These are phyloP conservation scores for Euspilapteryx auroguttella DNA, from an alignment of 2,888 invertebrate genomes.

Conservation along the genomic window DNA sequence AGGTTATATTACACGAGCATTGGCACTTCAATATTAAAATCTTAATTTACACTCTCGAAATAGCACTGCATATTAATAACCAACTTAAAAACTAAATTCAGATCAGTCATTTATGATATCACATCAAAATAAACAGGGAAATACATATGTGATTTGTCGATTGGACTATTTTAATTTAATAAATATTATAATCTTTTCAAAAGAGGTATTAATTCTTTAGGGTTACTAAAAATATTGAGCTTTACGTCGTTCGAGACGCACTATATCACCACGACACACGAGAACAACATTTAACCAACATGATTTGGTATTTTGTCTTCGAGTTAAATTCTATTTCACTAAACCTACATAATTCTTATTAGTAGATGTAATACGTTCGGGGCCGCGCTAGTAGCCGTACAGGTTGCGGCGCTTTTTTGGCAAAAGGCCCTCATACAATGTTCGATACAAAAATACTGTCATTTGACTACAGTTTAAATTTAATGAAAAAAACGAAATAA, in stretches of 20 bases:
- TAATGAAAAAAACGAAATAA: constrained; percentile 51
- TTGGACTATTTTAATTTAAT: constrained; percentile 35
- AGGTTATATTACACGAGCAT: constrained; percentile 62
- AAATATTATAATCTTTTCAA: constrained; percentile 55
- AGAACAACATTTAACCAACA: constrained; percentile 59
- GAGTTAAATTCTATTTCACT: constrained; percentile 54
- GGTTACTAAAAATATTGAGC: constrained; percentile 63
- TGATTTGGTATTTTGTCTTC: constrained; percentile 52
- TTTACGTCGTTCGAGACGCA: constrained; percentile 50
- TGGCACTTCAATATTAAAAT: constrained; percentile 62
- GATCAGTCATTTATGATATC: constrained; percentile 66
- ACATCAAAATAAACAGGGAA: constrained; percentile 64
- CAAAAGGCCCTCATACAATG: constrained; percentile 51
- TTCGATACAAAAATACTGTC: constrained; percentile 62
- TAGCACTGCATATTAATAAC: constrained; percentile 61
- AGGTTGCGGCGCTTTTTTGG: constrained; percentile 16
- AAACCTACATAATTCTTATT: constrained; percentile 64
- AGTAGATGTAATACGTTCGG: constrained; percentile 46
- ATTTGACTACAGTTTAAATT: constrained; percentile 55
- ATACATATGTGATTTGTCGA: constrained; percentile 59
- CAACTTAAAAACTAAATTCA: constrained; percentile 65
- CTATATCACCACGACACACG: constrained; percentile 57
- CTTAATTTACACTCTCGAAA: constrained; percentile 57
- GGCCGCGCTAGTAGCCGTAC: constrained; percentile 5
- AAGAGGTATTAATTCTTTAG: constrained; percentile 63